Base-by-base conservation (phyloP, 1,140 invertebrate species). In the Dreissena rostriformis region DNA sequence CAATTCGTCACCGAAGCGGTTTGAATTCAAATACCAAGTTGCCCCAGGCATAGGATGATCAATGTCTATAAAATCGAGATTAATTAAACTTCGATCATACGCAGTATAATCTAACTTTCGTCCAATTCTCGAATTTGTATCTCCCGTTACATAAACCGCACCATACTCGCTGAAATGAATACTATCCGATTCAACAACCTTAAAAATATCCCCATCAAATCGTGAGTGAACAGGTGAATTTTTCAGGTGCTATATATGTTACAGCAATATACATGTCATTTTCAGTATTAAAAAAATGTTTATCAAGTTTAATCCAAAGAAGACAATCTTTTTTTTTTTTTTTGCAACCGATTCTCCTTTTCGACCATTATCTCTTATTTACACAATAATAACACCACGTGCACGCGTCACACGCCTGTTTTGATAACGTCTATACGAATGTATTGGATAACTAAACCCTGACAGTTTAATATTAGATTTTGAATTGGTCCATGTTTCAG, bases 291-390 rank as follows among this genome's bases (percentile, higher is more conserved):
- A 80, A 80, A 29, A 55, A 80, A 17, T 57, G 15, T 29, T 70
- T 70, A 71, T 80, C 67, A 24, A 80, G 66, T 26, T 80, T 80
- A 8, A 80, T 10, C 67, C 77, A 80, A 49, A 57, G 28, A 28
- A 80, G 12, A 29, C 39, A 55, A 71, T 80, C 77, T 11, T 17
- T 11, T 17, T 49, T 28, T 68, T 22, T 19, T 80, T 80, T 80
- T 70, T 70, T 29, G 70, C 52, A 7, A 70, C n/a, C 29, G 68
- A 52, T 17, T 70, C 53, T 39, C 77, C 77, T 80, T 80, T 80
- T 22, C 49, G 19, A 2, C 70, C 55, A 28, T 26, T 15, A 53
- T 80, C 57, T 53, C 70, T 80, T 17, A 71, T 39, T 57, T 70
- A 80, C 1, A 77, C 19, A 28, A 71, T 52, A 28, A 80, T 70